Base-by-base conservation (phyloP, 1,140 invertebrate genomes). In the Triops cancriformis region DNA sequence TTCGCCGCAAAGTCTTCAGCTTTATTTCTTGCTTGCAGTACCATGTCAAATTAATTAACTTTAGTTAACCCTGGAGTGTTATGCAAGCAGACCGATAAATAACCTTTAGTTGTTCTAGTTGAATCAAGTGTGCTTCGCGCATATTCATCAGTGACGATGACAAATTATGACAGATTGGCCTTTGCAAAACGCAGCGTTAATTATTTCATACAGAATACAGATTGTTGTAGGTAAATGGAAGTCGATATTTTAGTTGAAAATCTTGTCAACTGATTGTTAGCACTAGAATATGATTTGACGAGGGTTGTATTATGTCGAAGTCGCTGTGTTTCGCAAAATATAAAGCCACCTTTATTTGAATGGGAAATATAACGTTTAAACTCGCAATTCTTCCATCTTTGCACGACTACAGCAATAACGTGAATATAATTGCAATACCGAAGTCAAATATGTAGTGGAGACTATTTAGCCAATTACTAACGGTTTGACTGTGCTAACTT, bases 1-100 rank as follows among this genome's bases (percentile, higher is more conserved):
- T 27, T 27, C 26, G 23, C 74, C 26, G 42, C 37, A 76, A 43
- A 18, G 37, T 41, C 74, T 41, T 27, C 37, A 41, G 37, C 37
- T 41, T 41, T 31, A 74, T 26, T 41, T 31, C 27, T 74, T 74
- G 74, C 74, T 31, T 76, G 26, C 74, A 76, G 26, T 42, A 76
- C 74, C 12, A 31, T 26, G 27, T 27, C 45, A 28, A 45, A 76
- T 76, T 31, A 26, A 41, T 14, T n/a, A 41, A 76, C 12, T 37
- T 37, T 37, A 37, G 31, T 37, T 26, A 76, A 41, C 26, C 73
- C 51, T 14, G 3, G 51, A 23, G 51, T 64, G 51, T 64, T 64
- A 64, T 14, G 51, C 51, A 64, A 64, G 51, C 51, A 14, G 51
- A 64, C 51, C 51, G 14, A 37, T 64, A 64, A 64, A 14, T 64